These are phyloP conservation scores for Adineta ricciae DNA, from an alignment of 2,888 invertebrate genomes.

Conservation along the genomic window DNA sequence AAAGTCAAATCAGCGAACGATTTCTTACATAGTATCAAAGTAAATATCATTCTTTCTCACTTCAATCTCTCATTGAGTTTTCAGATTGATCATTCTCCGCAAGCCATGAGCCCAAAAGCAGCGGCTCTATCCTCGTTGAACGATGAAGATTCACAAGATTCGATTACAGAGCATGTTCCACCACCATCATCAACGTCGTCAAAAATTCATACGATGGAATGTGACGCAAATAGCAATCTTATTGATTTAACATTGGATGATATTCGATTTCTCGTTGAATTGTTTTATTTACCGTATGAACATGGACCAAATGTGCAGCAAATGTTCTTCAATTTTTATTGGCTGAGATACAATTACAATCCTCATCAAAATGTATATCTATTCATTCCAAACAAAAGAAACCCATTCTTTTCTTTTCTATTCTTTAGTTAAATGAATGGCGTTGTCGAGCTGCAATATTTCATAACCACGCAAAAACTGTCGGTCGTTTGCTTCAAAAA, in stretches of 20 bases:
- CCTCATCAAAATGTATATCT: not conserved
- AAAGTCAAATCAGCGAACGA: not conserved
- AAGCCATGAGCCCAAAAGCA: not conserved
- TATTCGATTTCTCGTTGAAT: not conserved
- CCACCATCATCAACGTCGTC: not conserved
- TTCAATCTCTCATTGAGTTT: not conserved
- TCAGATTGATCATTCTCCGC: not conserved
- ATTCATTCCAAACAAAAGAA: too few species aligned
- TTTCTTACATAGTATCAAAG: not conserved
- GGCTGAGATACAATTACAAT: not conserved
- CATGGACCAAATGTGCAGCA: not conserved
- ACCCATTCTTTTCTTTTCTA: not conserved
- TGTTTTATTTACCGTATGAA: constrained; percentile 18
- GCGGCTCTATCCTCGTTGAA: too few species aligned
- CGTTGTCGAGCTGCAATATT: not conserved
- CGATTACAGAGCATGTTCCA: not conserved
- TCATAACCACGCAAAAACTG: not conserved
- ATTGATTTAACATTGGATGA: not conserved
- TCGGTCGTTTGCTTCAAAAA: not conserved
- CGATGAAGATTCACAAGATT: not conserved
- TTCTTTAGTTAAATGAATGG: constrained; percentile 4
- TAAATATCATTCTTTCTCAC: too few species aligned
- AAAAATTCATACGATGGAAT: not conserved
- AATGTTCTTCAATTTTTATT: not conserved
- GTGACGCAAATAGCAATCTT: not conserved